Base-by-base conservation (phyloP, 2,888 invertebrate genomes). In the Pachycephus smyrnensis region DNA sequence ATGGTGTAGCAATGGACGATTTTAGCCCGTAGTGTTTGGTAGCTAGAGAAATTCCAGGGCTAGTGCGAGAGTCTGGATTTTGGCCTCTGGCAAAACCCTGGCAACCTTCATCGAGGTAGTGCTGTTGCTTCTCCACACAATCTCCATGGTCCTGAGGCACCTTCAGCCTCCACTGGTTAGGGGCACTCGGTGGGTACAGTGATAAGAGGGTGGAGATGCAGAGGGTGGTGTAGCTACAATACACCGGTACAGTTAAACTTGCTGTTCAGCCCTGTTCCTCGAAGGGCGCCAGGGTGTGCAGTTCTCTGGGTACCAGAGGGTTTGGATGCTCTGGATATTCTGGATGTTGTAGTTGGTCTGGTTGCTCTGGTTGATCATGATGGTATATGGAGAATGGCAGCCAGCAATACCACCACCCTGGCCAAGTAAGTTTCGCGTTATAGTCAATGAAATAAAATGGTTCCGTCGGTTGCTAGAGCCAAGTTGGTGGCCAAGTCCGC, bases 401-500 rank as follows among this genome's bases (percentile, higher is more conserved):
- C 31, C 4, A 71, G 71, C 32, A 71, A 33, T 71, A 33, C 55
- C 23, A 55, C 23, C 55, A 33, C 11, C 12, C 75, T 73, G 75
- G 83, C 84, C 85, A 85, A 87, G 87, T 85, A 89, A 89, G 87
- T 89, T 89, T 86, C 82, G 81, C 85, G 86, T 86, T 88, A 86
- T 84, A 89, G 87, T 87, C 87, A 86, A 88, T 87, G 88, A 85
- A 88, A 88, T 89, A 88, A 88, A 90, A 90, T 86, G 85, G 85
- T 86, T 81, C 69, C n/a, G 81, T 82, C 79, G 85, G 83, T 82
- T 84, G 82, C 84, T 85, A 83, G 84, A 83, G 81, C 84, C 84
- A 87, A 87, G 86, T 87, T 87, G 84, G 81, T 84, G 84, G 82
- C 80, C 79, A 82, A 84, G 83, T 86, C 83, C 84, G 88, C 88